Percentiles rank a stretch among this genome's conserved stretches.
phyloP scores from a whole-genome alignment of 2,888 invertebrate genomes.

The Girardia tigrina region DNA sequence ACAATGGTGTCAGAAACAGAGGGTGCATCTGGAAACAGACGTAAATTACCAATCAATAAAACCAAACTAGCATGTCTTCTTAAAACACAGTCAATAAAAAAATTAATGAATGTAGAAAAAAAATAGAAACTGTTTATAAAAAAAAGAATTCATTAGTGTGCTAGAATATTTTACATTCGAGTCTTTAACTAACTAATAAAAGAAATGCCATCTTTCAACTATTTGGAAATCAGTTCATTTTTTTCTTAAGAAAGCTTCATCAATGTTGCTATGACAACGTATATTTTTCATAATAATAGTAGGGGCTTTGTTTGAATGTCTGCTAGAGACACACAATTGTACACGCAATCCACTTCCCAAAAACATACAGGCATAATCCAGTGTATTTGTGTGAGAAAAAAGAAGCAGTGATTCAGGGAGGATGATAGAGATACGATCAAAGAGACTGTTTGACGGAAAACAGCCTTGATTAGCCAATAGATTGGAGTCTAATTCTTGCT shows the following conservation, averaged over 20 bases:
- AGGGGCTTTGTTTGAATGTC: conserved; percentile 23
- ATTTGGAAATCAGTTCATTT: conserved; percentile 23
- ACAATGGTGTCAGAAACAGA: neutral
- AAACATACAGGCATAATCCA: conserved; percentile 11
- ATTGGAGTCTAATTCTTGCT: conserved; percentile 23
- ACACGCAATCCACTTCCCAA: conserved; percentile 1
- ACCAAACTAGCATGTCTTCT: neutral
- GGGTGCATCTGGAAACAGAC: conserved; percentile 1
- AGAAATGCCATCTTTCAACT: conserved; percentile 23
- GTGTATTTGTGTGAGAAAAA: conserved; percentile 15
- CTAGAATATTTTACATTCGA: conserved; percentile 11
- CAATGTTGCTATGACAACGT: conserved; percentile 23
- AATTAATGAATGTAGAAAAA: conserved; percentile 14
- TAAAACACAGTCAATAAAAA: neutral
- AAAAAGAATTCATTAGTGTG: conserved; percentile 18
- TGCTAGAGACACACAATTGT: neutral
- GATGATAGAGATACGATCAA: conserved; percentile 23
- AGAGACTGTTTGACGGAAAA: conserved; percentile 23
- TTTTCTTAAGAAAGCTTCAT: conserved; percentile 23
- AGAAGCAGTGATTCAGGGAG: conserved; percentile 23
- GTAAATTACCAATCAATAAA: conserved; percentile 15
- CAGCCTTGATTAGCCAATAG: conserved; percentile 23
- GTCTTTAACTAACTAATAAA: conserved; percentile 20
- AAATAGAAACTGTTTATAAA: neutral
- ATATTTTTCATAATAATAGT: conserved; percentile 23